A percentile compares a stretch with the other conserved stretches of the same genome.
Evolutionary conservation across 2,113 vertebrate genomes (phyloP).

Genomic region (Ramphastos sulfuratus): DNA sequence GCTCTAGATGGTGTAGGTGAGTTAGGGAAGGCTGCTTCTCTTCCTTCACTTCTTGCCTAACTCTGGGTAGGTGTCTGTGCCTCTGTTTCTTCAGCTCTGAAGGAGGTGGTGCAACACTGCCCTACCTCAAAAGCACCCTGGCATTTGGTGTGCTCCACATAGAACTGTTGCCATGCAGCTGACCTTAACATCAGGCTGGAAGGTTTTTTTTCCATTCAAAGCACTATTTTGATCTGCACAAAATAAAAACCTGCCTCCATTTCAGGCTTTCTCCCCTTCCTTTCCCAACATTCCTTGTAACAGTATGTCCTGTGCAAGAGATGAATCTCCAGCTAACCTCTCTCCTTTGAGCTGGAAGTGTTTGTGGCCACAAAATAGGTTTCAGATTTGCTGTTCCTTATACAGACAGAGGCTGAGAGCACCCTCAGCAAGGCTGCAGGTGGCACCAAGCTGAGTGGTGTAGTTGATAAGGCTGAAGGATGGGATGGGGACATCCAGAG

Average conservation of each 20-base stretch:
- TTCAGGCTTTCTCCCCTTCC: background rate
- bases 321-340: background rate
- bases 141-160: background rate
- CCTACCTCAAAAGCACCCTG: background rate
- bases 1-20: constrained; percentile 61
- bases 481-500: no score
- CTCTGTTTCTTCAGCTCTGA: background rate
- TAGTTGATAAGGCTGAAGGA: no score
- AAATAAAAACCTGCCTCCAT: background rate
- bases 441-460: no score
- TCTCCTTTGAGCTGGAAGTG: background rate
- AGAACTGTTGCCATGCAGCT: background rate
- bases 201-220: background rate
- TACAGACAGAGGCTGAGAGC: no score
- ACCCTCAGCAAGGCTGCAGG: no score
- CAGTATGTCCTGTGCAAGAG: background rate
- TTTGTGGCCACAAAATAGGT: background rate
- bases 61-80: background rate
- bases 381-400: background rate
- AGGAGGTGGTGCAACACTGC: background rate
- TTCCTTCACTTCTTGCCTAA: background rate
- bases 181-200: background rate
- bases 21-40: constrained; percentile 8
- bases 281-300: background rate
- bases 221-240: background rate